A percentile compares a stretch with the other conserved stretches of the same genome.
Conservation (phyloP, 2,888 invertebrate genomes). For the Marasmarcha lunaedactyla region DNA sequence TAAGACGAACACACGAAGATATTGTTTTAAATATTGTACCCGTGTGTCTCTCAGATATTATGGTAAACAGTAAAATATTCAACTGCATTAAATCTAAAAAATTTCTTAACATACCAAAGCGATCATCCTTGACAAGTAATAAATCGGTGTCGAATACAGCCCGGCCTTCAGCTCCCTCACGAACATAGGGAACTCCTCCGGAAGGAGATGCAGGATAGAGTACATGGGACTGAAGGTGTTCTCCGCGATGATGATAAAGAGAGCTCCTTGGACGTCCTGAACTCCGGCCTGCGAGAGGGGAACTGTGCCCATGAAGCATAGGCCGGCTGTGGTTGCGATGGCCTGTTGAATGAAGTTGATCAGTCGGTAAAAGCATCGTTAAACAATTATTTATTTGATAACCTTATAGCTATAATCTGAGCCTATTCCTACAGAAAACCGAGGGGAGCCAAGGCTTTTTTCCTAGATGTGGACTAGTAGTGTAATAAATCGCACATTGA, state of each 20-base stretch:
- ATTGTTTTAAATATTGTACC: no score
- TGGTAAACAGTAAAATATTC: no score
- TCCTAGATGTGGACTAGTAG: no score
- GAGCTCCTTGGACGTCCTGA: conserved; percentile 87
- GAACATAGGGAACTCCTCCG: conserved; percentile 83
- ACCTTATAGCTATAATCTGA: no score
- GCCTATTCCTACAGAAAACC: no score
- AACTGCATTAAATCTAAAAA: no score
- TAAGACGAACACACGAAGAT: no score
- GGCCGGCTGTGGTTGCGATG: conserved; percentile 82
- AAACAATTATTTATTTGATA: no score
- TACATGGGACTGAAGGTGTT: conserved; percentile 94
- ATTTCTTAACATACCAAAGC: conserved; percentile 81
- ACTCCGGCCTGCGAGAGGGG: conserved; percentile 83
- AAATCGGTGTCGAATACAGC: conserved; percentile 82
- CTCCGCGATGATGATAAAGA: conserved; percentile 90
- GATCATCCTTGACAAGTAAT: conserved; percentile 83
- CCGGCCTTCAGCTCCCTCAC: conserved; percentile 86
- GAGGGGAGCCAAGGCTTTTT: no score
- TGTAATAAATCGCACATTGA: no score
- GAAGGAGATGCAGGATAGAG: conserved; percentile 86
- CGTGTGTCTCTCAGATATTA: no score
- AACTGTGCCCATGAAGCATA: conserved; percentile 85
- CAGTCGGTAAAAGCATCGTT: no score
- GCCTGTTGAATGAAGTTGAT: conserved; percentile 44